A percentile compares a stretch with the other conserved stretches of the same genome.
Evolutionary conservation across 2,888 invertebrate species (phyloP).

Genomic region (Eulithis prunata): DNA sequence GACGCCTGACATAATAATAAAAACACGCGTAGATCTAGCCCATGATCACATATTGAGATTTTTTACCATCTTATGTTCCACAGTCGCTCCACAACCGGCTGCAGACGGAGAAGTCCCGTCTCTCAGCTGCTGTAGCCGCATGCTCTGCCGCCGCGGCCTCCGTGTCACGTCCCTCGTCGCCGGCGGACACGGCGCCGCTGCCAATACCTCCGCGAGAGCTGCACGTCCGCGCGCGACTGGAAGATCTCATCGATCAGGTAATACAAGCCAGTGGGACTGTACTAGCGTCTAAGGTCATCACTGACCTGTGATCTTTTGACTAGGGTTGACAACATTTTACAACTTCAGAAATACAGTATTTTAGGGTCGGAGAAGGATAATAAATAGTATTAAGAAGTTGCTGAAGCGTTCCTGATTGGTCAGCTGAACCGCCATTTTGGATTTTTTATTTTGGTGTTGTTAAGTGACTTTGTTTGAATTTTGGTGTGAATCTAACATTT

Average conservation of each 20-base stretch:
- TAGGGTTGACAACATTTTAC: no score
- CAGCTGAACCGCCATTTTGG: neutral
- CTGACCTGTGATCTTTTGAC: constrained; percentile 12
- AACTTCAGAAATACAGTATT: no score
- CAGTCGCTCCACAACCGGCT: constrained; percentile 91
- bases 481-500: neutral
- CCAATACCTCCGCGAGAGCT: constrained; percentile 94
- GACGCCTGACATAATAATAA: no score
- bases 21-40: no score
- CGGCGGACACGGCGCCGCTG: constrained; percentile 93
- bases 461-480: neutral
- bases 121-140: constrained; percentile 94
- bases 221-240: constrained; percentile 92
- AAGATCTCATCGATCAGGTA: constrained; percentile 97
- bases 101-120: constrained; percentile 93
- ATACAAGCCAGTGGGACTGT: constrained; percentile 51
- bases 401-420: neutral
- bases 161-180: constrained; percentile 95
- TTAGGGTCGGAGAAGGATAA: no score
- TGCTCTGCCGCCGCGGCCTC: constrained; percentile 97
- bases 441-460: neutral
- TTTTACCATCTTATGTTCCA: no score
- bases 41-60: no score
- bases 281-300: constrained; percentile 50
- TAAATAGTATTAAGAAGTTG: neutral